These are phyloP conservation scores for Leptopterna dolabrata DNA, from an alignment of 2,888 invertebrate genomes.

Conservation along the genomic window DNA sequence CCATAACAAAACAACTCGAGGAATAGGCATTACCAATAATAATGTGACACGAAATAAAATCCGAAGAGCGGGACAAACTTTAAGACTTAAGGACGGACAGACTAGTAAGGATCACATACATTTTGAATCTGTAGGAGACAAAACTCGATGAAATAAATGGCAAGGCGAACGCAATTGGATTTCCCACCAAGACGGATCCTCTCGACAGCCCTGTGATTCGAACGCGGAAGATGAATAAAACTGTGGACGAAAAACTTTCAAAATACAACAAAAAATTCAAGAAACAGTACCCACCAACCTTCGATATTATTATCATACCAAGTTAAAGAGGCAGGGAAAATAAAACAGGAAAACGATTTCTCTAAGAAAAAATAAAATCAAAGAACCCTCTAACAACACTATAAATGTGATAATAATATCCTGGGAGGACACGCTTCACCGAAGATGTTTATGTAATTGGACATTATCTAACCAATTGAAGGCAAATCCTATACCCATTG, in stretches of 20 bases:
- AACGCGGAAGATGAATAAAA: not conserved
- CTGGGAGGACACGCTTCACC: slow-evolving; percentile 18
- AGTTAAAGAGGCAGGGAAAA: slow-evolving; percentile 1
- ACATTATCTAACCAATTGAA: not conserved
- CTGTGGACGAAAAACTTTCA: not conserved
- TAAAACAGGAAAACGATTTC: not conserved
- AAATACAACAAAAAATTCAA: not conserved
- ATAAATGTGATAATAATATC: slow-evolving; percentile 30
- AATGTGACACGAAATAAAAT: not conserved
- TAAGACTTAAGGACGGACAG: slow-evolving; percentile 21
- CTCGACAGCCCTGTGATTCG: not conserved
- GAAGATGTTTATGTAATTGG: slow-evolving; percentile 26
- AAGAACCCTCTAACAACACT: slow-evolving; percentile 27
- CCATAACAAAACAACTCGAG: not conserved
- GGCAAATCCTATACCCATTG: not conserved
- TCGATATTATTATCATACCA: slow-evolving; percentile 39
- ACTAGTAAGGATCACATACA: slow-evolving; percentile 38
- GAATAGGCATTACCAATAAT: not conserved
- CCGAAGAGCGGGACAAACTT: not conserved
- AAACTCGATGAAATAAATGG: not conserved
- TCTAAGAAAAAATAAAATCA: not conserved
- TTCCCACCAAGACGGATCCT: not conserved
- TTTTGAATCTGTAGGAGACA: slow-evolving; percentile 18
- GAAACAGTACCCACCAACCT: not conserved
- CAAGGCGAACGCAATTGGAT: not conserved